Percentiles rank a stretch among this genome's conserved stretches.
phyloP scores from a whole-genome alignment of 2,888 invertebrate genomes.

The Lasioglossum vierecki region DNA sequence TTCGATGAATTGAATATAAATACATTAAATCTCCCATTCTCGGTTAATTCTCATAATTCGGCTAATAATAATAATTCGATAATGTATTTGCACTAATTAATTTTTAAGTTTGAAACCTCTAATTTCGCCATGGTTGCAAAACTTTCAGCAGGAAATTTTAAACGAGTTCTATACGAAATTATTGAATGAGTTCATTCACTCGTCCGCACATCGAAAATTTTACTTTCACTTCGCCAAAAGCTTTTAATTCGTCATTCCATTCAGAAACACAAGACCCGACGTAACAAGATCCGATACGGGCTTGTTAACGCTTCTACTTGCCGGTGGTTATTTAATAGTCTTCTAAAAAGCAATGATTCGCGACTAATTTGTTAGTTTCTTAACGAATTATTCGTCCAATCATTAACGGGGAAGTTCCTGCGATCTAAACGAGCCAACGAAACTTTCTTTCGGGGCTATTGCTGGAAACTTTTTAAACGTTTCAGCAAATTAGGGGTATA shows the following conservation, averaged over 20 bases:
- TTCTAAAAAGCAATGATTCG: not conserved
- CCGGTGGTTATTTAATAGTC: constrained; percentile 1
- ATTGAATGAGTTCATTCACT: not conserved
- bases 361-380: not conserved
- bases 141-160: too few species aligned
- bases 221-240: constrained; percentile 7
- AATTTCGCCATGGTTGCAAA: too few species aligned
- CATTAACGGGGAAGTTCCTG: too few species aligned
- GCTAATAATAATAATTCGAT: too few species aligned
- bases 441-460: not conserved
- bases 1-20: too few species aligned
- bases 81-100: too few species aligned
- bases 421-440: not conserved
- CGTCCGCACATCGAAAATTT: not conserved
- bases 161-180: not conserved
- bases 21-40: too few species aligned
- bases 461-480: not conserved
- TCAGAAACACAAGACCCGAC: not conserved
- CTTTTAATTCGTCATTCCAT: not conserved
- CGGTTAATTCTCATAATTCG: too few species aligned
- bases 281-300: not conserved
- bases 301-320: not conserved
- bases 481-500: not conserved
- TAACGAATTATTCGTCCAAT: not conserved
- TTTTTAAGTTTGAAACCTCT: too few species aligned